These are phyloP conservation scores for Agonopterix arenella DNA, from an alignment of 2,888 invertebrate genomes.

Conservation along the genomic window DNA sequence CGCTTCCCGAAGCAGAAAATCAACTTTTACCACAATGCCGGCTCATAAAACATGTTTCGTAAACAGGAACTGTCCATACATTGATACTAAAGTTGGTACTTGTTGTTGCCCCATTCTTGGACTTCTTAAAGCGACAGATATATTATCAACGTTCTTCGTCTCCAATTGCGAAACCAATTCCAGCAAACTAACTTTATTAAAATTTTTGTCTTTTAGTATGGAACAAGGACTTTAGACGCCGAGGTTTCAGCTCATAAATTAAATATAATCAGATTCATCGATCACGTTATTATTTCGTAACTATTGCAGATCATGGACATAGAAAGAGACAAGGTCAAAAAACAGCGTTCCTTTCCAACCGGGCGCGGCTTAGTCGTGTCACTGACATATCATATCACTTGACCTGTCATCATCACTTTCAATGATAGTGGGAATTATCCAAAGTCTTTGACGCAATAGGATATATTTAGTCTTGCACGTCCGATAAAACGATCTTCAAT, in stretches of 20 bases:
- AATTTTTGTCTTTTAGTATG: too few species aligned
- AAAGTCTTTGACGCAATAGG: too few species aligned
- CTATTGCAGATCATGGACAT: conserved; percentile 16
- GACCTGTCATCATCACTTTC: too few species aligned
- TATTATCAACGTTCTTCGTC: too few species aligned
- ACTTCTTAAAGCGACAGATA: conserved; percentile 1
- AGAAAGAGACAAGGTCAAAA: conserved; percentile 35
- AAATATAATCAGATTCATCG: conserved; percentile 3
- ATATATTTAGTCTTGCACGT: too few species aligned
- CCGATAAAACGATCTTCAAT: too few species aligned
- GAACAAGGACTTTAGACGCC: too few species aligned
- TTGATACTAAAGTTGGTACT: conserved; percentile 16
- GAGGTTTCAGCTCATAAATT: neutral
- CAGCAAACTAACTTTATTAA: too few species aligned
- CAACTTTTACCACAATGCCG: conserved; percentile 68
- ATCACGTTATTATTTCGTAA: conserved; percentile 11
- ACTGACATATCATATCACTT: too few species aligned
- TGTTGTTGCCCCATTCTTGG: conserved; percentile 2
- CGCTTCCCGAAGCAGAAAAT: conserved; percentile 58
- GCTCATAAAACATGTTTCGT: conserved; percentile 58
- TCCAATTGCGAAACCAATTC: too few species aligned
- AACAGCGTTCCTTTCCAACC: conserved; percentile 11
- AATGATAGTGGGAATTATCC: too few species aligned
- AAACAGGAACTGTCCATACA: conserved; percentile 50
- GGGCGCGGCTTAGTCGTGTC: too few species aligned